Evolutionary conservation across 2,888 invertebrate species (phyloP).

Genomic region (Eurytoma adleriae): DNA sequence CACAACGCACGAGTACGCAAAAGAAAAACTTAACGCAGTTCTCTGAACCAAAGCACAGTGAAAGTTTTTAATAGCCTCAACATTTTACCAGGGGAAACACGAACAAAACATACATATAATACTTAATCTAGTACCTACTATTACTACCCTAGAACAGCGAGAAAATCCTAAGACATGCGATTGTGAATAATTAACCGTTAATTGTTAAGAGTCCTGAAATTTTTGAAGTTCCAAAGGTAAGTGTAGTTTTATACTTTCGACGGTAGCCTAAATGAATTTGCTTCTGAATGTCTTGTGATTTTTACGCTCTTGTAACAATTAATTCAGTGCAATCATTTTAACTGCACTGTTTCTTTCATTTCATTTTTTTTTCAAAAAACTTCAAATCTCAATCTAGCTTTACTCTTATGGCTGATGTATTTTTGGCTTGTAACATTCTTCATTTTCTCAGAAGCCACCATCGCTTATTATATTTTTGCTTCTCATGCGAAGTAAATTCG

Average conservation of each 20-base stretch:
- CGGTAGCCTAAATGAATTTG: constrained; percentile 57
- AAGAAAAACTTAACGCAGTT: constrained; percentile 70
- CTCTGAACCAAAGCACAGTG: constrained; percentile 67
- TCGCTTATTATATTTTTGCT: constrained; percentile 48
- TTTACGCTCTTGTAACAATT: constrained; percentile 74
- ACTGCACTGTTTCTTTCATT: constrained; percentile 59
- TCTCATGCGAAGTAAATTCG: constrained; percentile 53
- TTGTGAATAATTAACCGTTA: constrained; percentile 55
- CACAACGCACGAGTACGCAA: constrained; percentile 63
- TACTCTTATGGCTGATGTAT: constrained; percentile 49
- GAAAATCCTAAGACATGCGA: constrained; percentile 74
- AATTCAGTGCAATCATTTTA: constrained; percentile 71
- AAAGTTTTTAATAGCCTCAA: constrained; percentile 73
- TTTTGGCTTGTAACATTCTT: constrained; percentile 54
- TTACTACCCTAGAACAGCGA: constrained; percentile 73
- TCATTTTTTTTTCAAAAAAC: constrained; percentile 61
- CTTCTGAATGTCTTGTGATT: constrained; percentile 72
- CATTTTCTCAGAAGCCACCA: constrained; percentile 56
- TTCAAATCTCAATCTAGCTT: constrained; percentile 49
- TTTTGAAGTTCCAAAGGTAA: constrained; percentile 56
- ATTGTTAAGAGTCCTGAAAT: constrained; percentile 54
- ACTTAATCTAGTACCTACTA: constrained; percentile 74
- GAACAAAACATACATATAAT: constrained; percentile 74
- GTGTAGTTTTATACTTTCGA: constrained; percentile 50
- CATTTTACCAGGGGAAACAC: constrained; percentile 75